Evolutionary conservation across 2,797 vertebrate genomes (phyloP).

Genomic region (Serranus cabrilla): DNA sequence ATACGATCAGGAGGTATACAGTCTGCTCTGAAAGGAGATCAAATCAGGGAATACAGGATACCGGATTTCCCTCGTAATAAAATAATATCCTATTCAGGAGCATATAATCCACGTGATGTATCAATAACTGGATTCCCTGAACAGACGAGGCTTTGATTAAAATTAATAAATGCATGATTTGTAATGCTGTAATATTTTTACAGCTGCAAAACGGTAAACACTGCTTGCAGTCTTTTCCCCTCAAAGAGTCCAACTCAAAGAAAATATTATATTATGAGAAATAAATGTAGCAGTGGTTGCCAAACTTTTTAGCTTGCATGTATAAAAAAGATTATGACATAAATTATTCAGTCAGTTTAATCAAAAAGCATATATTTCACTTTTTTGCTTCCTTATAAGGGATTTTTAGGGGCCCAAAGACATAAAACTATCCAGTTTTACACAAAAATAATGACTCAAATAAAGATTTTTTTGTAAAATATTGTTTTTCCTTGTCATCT

Average conservation of each 20-base stretch:
- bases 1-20: constrained; percentile 44
- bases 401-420: not conserved
- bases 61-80: not conserved
- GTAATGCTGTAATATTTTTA: constrained; percentile 20
- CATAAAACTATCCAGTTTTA: not conserved
- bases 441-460: not conserved
- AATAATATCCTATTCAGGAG: not conserved
- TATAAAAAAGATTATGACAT: not conserved
- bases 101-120: not conserved
- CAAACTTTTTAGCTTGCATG: not conserved
- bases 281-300: not conserved
- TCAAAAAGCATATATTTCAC: not conserved
- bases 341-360: not conserved
- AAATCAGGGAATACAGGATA: constrained; percentile 20
- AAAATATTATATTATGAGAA: not conserved
- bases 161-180: constrained; percentile 22
- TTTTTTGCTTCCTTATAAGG: not conserved
- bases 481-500: not conserved
- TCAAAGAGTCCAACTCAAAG: not conserved
- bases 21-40: constrained; percentile 21
- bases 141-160: constrained; percentile 16
- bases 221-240: not conserved
- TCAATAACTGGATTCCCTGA: constrained; percentile 11
- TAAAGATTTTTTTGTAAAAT: not conserved
- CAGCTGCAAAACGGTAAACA: constrained; percentile 11